Evolutionary conservation across 1,140 invertebrate genomes (phyloP), one percentile per base, ranked within the genome.

Genomic region (Dendroctonus valens): DNA sequence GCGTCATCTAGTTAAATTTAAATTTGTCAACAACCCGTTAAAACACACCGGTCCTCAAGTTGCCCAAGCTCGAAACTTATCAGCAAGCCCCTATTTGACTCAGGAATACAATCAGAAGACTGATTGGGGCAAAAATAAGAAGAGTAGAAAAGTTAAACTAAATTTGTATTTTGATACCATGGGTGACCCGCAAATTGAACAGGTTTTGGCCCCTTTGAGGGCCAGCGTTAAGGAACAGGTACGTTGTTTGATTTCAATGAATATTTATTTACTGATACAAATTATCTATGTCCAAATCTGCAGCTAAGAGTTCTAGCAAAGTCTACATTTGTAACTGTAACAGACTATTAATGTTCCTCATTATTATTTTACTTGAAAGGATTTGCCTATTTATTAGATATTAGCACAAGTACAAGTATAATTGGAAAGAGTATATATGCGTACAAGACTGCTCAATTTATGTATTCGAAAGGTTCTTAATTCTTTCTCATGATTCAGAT

Each of bases 201-300:
- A 85, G 75, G 83, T 89, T 70, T 81, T 98, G 37, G 89, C 91
- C 9, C 94, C 95, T 0, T 81, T 97, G n/a, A 82, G 95, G 26
- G 85, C 88, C 41, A 82, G 80, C 69, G 95, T 98, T 2, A 96
- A 96, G 78, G 92, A 96, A 82, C 95, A 97, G 85, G 94, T 92
- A 78, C 76, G 62, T 69, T 46, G 5, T 41, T 41, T 41, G 39
- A 40, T 7, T 62, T 11, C 12, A n/a, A n/a, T n/a, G n/a, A n/a
- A n/a, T n/a, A n/a, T n/a, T n/a, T n/a, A n/a, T n/a, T n/a, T n/a
- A n/a, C n/a, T n/a, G n/a, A n/a, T n/a, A n/a, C n/a, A n/a, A n/a
- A n/a, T n/a, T n/a, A n/a, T n/a, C n/a, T n/a, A n/a, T n/a, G n/a
- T n/a, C n/a, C n/a, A n/a, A n/a, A n/a, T n/a, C n/a, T n/a, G n/a